Conservation (phyloP, 2,113 vertebrate genomes). For the Hystrix brachyura region DNA sequence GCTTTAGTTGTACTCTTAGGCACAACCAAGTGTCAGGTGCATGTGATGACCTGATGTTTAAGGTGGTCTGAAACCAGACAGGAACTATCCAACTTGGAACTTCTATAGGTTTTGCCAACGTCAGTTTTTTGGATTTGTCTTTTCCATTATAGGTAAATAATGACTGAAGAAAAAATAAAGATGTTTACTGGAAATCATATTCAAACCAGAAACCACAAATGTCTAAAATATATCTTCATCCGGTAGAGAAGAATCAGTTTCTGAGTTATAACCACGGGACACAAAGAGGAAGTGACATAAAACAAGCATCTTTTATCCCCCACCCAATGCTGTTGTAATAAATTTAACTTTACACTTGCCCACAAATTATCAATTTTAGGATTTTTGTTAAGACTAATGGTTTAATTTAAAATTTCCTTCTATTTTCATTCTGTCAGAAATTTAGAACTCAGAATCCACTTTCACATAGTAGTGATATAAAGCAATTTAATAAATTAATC, state of each 20-base stretch:
- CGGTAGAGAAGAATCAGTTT: not conserved
- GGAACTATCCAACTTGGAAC: not conserved
- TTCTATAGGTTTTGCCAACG: not conserved
- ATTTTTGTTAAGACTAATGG: conserved; percentile 36
- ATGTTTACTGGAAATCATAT: conserved; percentile 8
- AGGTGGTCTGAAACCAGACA: not conserved
- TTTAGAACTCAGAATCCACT: not conserved
- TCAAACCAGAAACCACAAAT: not conserved
- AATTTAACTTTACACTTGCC: not conserved
- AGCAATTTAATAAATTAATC: not conserved
- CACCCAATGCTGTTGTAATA: not conserved
- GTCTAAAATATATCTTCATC: not conserved
- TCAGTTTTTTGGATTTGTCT: not conserved
- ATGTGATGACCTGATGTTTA: not conserved
- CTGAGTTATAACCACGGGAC: not conserved
- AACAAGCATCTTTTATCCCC: not conserved
- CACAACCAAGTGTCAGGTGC: not conserved
- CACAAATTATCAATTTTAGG: not conserved
- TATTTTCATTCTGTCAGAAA: not conserved
- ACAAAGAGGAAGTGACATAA: not conserved
- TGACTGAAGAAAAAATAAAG: not conserved
- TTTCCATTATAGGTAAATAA: not conserved
- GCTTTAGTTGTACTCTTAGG: conserved; percentile 11
- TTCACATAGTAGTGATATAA: not conserved
- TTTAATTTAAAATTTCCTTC: not conserved